phyloP scores from a whole-genome alignment of 2,113 vertebrate genomes.

The Nesogale talazaci region DNA sequence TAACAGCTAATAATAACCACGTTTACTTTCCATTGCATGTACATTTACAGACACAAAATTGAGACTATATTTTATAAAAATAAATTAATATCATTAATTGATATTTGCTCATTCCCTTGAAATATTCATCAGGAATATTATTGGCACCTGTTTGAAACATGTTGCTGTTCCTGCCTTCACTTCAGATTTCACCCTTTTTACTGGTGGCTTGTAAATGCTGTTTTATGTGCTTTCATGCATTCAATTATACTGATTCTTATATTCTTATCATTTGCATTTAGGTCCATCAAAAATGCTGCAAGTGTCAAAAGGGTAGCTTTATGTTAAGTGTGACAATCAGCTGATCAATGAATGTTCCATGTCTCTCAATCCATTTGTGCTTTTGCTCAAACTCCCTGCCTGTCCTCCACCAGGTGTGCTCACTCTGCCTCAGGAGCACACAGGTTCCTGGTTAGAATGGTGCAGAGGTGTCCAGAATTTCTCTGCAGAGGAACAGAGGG shows the following conservation, averaged over 20 bases:
- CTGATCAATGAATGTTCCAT: background rate
- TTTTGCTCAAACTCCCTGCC: background rate
- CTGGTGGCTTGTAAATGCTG: background rate
- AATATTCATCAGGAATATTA: background rate
- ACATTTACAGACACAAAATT: background rate
- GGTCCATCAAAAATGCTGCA: background rate
- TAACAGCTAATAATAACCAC: background rate
- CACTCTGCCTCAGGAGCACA: background rate
- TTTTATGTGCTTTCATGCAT: background rate
- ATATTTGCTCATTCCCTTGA: background rate
- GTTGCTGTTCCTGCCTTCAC: background rate
- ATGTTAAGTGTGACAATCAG: background rate
- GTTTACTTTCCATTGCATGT: no score
- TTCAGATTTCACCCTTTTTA: background rate
- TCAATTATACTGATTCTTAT: background rate
- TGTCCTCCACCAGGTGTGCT: background rate
- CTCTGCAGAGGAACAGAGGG: slow-evolving; percentile 45
- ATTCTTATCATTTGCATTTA: background rate
- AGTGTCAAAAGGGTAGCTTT: background rate
- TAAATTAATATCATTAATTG: background rate
- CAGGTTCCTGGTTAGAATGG: background rate
- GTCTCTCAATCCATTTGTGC: background rate
- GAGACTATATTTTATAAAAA: background rate
- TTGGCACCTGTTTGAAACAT: background rate
- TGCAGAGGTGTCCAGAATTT: background rate